phyloP scores from a whole-genome alignment of 2,888 invertebrate genomes.

The Sphinx pinastri region DNA sequence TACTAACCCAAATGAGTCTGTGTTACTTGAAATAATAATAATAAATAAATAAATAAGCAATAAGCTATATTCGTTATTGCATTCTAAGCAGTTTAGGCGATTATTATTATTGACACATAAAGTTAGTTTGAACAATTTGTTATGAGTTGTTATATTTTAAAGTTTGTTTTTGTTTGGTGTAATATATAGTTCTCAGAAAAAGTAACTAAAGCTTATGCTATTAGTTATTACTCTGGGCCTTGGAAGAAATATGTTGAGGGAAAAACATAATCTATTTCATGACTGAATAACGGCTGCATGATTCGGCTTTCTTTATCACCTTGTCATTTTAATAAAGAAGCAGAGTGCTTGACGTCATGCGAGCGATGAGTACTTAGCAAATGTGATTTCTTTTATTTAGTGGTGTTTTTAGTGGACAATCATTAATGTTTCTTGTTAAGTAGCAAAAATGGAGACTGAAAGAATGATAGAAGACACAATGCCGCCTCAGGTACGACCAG shows the following conservation, averaged over 20 bases:
- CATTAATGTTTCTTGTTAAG: constrained; percentile 83
- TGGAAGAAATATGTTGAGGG: background rate
- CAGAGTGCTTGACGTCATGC: constrained; percentile 77
- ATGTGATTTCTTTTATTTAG: constrained; percentile 68
- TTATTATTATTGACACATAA: too few relatives aligned
- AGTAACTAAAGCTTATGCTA: too few relatives aligned
- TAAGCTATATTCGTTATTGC: too few relatives aligned
- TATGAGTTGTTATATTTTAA: too few relatives aligned
- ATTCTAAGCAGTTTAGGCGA: too few relatives aligned
- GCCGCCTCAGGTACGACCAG: constrained; percentile 71
- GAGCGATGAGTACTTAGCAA: constrained; percentile 72
- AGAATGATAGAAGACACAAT: constrained; percentile 91
- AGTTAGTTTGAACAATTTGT: too few relatives aligned
- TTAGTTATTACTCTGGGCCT: too few relatives aligned
- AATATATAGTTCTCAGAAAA: too few relatives aligned
- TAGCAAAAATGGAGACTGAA: constrained; percentile 96
- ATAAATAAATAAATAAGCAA: too few relatives aligned
- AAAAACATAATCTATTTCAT: background rate
- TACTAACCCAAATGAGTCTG: too few relatives aligned
- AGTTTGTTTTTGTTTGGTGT: too few relatives aligned
- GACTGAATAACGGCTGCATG: constrained; percentile 16
- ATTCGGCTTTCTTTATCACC: background rate
- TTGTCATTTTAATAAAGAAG: constrained; percentile 39
- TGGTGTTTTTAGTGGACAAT: constrained; percentile 69
- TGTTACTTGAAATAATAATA: too few relatives aligned